A percentile compares a stretch with the other conserved stretches of the same genome.
These are phyloP conservation scores for Takifugu rubripes DNA, from an alignment of 2,797 vertebrate species.

Conservation along the genomic window DNA sequence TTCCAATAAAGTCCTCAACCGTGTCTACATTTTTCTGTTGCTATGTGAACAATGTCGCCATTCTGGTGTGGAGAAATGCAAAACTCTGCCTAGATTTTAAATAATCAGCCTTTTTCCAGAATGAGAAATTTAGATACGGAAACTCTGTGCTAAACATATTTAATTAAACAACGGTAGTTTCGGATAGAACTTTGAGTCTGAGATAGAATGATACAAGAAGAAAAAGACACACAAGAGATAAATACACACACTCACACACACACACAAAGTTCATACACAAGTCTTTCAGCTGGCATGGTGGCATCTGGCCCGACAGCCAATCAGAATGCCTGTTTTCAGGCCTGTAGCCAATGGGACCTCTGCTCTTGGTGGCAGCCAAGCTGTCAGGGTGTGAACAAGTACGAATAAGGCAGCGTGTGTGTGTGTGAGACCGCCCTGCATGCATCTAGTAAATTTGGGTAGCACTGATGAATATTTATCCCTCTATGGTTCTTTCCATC, in stretches of 20 bases:
- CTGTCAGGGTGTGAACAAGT: constrained; percentile 56
- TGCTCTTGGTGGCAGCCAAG: constrained; percentile 52
- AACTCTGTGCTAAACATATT: no score
- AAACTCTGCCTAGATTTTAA: no score
- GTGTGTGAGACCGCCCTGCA: constrained; percentile 3
- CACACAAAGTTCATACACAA: constrained; percentile 6
- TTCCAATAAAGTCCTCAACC: no score
- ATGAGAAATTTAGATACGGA: no score
- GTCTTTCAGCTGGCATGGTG: constrained; percentile 45
- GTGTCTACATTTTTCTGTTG: no score
- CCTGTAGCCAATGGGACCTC: constrained; percentile 57
- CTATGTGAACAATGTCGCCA: no score
- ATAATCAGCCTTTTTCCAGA: no score
- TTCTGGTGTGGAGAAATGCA: no score
- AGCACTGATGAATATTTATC: constrained; percentile 4
- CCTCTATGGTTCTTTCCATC: constrained; percentile 1
- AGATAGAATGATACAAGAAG: neutral
- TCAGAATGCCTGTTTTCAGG: constrained; percentile 42
- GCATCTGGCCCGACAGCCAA: constrained; percentile 55
- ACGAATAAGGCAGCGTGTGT: constrained; percentile 32
- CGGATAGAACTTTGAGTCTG: no score
- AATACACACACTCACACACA: constrained; percentile 13
- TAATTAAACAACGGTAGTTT: neutral
- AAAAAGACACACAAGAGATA: neutral
- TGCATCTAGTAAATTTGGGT: neutral